Percentiles rank a stretch among this genome's conserved stretches.
Conservation (phyloP, 2,797 vertebrate genomes). For the Spea hammondii region DNA sequence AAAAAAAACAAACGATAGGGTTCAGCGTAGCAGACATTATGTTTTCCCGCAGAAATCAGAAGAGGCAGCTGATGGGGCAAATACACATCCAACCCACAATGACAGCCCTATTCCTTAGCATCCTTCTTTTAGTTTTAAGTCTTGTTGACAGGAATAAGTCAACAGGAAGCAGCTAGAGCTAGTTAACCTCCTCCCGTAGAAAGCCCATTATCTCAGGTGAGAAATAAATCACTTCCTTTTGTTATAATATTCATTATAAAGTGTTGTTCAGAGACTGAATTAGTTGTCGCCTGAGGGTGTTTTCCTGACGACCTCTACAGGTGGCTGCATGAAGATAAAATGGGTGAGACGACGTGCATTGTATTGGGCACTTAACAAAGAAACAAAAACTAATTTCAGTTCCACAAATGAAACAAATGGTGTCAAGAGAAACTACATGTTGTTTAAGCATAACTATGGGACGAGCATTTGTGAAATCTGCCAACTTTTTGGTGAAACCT, state of each 20-base stretch:
- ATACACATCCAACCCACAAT: not conserved
- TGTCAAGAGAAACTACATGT: not conserved
- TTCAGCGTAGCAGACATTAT: too few relatives aligned
- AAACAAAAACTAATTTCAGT: not conserved
- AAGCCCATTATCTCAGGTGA: conserved; percentile 10
- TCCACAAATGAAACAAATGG: too few relatives aligned
- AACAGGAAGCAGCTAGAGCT: not conserved
- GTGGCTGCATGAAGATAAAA: not conserved
- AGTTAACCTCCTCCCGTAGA: not conserved
- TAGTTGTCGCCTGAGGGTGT: not conserved
- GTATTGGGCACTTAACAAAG: not conserved
- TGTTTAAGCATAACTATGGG: not conserved
- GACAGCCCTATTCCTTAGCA: not conserved
- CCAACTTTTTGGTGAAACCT: too few relatives aligned
- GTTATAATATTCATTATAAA: not conserved
- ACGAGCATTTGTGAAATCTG: not conserved
- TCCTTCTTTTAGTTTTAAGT: not conserved
- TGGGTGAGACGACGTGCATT: not conserved
- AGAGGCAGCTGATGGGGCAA: not conserved
- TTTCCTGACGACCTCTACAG: not conserved
- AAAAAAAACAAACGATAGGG: too few relatives aligned
- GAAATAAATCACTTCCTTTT: conserved; percentile 3
- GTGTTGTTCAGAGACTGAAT: not conserved
- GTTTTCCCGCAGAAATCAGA: not conserved
- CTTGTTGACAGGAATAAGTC: not conserved